Conservation (phyloP, 2,888 invertebrate species). For the Cinara cedri region DNA sequence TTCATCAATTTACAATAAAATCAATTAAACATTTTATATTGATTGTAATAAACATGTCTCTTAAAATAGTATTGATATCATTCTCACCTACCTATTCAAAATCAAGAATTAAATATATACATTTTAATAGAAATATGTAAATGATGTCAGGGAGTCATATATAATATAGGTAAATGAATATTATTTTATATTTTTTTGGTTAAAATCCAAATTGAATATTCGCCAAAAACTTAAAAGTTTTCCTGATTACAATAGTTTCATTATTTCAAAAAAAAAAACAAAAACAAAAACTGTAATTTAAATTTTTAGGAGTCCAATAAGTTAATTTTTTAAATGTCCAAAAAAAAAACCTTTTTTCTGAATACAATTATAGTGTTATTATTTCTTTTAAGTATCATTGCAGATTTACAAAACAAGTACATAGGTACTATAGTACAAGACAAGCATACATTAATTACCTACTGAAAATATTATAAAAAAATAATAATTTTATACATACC, state of each 20-base stretch:
- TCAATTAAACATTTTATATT: neutral
- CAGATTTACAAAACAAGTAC: too few species aligned
- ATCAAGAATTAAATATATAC: constrained; percentile 32
- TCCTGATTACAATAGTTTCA: constrained; percentile 33
- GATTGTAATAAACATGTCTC: constrained; percentile 20
- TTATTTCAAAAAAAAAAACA: constrained; percentile 11
- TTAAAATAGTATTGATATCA: constrained; percentile 34
- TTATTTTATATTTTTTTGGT: constrained; percentile 42
- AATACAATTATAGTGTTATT: too few species aligned
- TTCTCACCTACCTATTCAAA: constrained; percentile 6
- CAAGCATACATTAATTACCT: neutral
- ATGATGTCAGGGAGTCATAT: constrained; percentile 38
- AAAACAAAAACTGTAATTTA: neutral
- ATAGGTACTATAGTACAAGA: too few species aligned
- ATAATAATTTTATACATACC: neutral
- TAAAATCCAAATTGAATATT: constrained; percentile 31
- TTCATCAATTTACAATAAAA: constrained; percentile 8
- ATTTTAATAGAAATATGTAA: constrained; percentile 43
- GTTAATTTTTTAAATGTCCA: neutral
- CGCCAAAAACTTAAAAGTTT: constrained; percentile 28
- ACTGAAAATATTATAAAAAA: neutral
- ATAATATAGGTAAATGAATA: constrained; percentile 41
- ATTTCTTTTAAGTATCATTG: too few species aligned
- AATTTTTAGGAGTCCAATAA: neutral
- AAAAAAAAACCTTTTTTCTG: too few species aligned